A percentile compares a stretch with the other conserved stretches of the same genome.
phyloP scores from a whole-genome alignment of 2,888 invertebrate genomes.

The Resseliella maxima region DNA sequence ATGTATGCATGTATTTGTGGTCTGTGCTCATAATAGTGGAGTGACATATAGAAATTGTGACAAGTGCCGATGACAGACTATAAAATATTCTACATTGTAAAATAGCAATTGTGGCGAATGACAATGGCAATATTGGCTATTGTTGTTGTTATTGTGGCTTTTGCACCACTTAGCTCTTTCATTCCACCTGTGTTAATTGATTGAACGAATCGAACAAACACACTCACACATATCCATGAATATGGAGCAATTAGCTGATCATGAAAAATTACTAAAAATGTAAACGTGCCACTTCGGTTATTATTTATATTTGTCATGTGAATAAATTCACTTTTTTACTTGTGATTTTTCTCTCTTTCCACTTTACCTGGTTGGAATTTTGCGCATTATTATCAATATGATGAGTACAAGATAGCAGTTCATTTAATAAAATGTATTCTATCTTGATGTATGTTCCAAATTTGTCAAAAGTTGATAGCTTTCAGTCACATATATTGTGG shows the following conservation, averaged over 20 bases:
- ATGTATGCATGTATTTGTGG: conserved; percentile 27
- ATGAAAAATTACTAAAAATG: conserved; percentile 21
- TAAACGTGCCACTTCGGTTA: conserved; percentile 46
- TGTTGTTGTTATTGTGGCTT: conserved; percentile 52
- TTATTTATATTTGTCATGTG: background rate
- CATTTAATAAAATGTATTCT: too few relatives aligned
- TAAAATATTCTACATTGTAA: conserved; percentile 45
- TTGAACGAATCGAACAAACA: background rate
- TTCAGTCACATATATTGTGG: too few relatives aligned
- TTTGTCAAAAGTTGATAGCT: too few relatives aligned
- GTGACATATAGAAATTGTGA: conserved; percentile 33
- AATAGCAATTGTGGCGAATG: conserved; percentile 36
- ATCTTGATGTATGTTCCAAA: too few relatives aligned
- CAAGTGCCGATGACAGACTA: conserved; percentile 29
- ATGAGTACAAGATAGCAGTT: too few relatives aligned
- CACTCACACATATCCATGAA: background rate
- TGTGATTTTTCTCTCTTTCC: background rate
- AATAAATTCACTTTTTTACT: background rate
- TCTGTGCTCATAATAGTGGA: background rate
- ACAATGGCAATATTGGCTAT: conserved; percentile 29
- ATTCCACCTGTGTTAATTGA: conserved; percentile 41
- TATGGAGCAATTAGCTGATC: conserved; percentile 29
- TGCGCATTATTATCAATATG: conserved; percentile 13
- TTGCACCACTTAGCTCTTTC: conserved; percentile 24
- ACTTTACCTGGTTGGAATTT: background rate